phyloP scores from a whole-genome alignment of 2,113 vertebrate genomes.

The Cynocephalus volans region DNA sequence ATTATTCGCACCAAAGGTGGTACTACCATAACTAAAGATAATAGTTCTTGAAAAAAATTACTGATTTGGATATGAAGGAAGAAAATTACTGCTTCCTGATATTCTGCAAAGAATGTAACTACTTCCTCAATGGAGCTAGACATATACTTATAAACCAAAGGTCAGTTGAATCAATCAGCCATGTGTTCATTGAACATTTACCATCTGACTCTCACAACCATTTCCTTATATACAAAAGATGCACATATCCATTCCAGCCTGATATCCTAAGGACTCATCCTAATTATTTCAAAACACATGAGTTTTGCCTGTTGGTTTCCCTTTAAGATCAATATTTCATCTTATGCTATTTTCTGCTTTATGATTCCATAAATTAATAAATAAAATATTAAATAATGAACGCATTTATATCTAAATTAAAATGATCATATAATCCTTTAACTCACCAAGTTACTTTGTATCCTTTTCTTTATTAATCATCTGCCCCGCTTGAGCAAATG shows the following conservation, averaged over 20 bases:
- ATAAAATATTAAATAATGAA: constrained; percentile 83
- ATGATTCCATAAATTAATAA: constrained; percentile 82
- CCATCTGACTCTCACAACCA: not conserved
- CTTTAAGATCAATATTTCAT: constrained; percentile 52
- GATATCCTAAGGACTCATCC: not conserved
- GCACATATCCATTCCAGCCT: not conserved
- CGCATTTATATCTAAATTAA: constrained; percentile 84
- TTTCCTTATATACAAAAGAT: constrained; percentile 9
- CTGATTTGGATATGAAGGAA: not conserved
- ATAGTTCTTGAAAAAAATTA: constrained; percentile 44
- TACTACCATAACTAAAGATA: not conserved
- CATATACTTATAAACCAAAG: constrained; percentile 54
- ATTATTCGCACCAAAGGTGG: not conserved
- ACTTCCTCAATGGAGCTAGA: not conserved
- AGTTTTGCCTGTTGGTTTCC: not conserved
- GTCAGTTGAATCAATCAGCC: not conserved
- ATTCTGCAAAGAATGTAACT: not conserved
- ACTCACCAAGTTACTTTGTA: constrained; percentile 82
- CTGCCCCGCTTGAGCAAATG: constrained; percentile 85
- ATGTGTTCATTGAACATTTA: not conserved
- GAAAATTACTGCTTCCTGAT: not conserved
- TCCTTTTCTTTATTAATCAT: constrained; percentile 81
- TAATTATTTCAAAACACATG: not conserved
- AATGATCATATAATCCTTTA: constrained; percentile 86
- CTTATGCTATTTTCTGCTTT: constrained; percentile 36